These are phyloP conservation scores for Siniperca undulata DNA, from an alignment of 2,797 vertebrate genomes.

Conservation along the genomic window DNA sequence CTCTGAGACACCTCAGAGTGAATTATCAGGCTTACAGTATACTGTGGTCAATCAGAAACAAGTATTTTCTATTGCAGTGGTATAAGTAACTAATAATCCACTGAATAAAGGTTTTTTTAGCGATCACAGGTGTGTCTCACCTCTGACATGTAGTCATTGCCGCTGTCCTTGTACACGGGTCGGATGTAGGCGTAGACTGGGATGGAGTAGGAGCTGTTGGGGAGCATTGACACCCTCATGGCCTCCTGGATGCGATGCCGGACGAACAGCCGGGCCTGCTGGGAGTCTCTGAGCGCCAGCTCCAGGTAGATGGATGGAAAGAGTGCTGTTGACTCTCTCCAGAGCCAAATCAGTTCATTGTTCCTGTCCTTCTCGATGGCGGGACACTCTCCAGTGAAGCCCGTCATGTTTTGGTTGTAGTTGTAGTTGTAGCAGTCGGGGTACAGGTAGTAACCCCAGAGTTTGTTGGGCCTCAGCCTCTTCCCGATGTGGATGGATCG, in stretches of 20 bases:
- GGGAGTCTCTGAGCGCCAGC: constrained; percentile 70
- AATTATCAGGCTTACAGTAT: too few species aligned
- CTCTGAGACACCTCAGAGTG: too few species aligned
- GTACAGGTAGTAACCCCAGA: constrained; percentile 91
- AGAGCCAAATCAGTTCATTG: constrained; percentile 87
- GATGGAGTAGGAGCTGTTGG: constrained; percentile 72
- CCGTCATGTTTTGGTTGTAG: constrained; percentile 76
- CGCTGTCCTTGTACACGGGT: constrained; percentile 85
- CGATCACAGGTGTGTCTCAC: constrained; percentile 68
- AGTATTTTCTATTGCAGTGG: too few species aligned
- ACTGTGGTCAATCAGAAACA: too few species aligned
- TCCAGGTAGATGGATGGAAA: constrained; percentile 89
- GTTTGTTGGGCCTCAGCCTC: constrained; percentile 80
- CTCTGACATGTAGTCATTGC: constrained; percentile 83
- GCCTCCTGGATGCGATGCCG: constrained; percentile 88
- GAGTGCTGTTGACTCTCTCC: constrained; percentile 87
- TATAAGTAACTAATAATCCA: too few species aligned
- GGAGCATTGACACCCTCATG: constrained; percentile 81
- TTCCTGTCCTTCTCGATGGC: constrained; percentile 85
- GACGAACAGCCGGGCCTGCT: constrained; percentile 79
- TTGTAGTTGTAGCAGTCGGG: constrained; percentile 92
- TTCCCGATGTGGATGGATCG: constrained; percentile 85
- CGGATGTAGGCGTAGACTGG: constrained; percentile 88
- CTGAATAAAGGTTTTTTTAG: neutral
- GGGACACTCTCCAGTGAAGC: constrained; percentile 85